Conservation (phyloP, 2,888 invertebrate genomes). For the Junonia oenone region DNA sequence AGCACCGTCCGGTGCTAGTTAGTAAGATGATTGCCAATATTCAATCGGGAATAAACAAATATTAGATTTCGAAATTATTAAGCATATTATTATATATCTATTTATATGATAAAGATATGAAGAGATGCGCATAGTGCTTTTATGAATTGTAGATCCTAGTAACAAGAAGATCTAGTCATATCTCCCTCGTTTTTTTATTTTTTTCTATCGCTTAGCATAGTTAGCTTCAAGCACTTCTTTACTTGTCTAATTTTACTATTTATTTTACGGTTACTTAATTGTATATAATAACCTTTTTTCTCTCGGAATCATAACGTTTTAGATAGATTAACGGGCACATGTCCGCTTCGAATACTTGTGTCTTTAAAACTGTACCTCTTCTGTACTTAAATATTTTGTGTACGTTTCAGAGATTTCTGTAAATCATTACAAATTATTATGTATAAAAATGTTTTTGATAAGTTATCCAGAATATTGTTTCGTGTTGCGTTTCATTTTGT, state of each 20-base stretch:
- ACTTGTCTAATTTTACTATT: constrained; percentile 24
- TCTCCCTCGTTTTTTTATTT: constrained; percentile 71
- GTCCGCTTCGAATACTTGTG: constrained; percentile 7
- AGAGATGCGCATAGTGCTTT: constrained; percentile 79
- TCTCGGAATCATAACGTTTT: constrained; percentile 11
- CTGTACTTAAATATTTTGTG: constrained; percentile 31
- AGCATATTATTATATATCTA: constrained; percentile 72
- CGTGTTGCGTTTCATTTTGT: constrained; percentile 20
- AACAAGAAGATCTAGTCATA: constrained; percentile 77
- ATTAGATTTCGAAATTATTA: constrained; percentile 72
- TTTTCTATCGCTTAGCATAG: constrained; percentile 77
- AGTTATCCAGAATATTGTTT: constrained; percentile 79
- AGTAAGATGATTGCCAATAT: constrained; percentile 77
- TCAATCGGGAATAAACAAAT: constrained; percentile 69
- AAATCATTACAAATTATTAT: constrained; percentile 23
- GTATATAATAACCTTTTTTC: constrained; percentile 10
- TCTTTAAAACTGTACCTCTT: constrained; percentile 5
- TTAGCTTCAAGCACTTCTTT: constrained; percentile 74
- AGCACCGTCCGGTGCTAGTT: constrained; percentile 60
- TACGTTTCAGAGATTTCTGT: constrained; percentile 14
- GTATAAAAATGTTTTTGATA: constrained; percentile 50
- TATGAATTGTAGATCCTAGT: constrained; percentile 74
- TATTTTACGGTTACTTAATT: constrained; percentile 19
- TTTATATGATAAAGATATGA: constrained; percentile 75
- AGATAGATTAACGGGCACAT: constrained; percentile 19